Evolutionary conservation across 1,140 invertebrate species (phyloP), one percentile per base, ranked within the genome.

Genomic region (Diorhabda elongata): DNA sequence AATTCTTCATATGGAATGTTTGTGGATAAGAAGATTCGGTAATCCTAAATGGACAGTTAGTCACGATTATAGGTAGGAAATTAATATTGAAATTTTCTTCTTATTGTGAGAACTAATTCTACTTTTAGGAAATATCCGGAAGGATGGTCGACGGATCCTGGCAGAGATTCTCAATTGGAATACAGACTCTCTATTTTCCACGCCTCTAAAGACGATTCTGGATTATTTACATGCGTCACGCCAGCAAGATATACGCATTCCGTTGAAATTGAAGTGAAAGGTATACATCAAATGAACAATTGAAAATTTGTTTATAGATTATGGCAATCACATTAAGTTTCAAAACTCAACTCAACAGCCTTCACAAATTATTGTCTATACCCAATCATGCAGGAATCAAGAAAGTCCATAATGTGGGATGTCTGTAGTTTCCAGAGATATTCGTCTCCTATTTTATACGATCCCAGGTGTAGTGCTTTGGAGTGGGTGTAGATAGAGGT

Each of bases 11-110:
- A 91, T 95, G 88, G 92, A 94, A 79, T 95, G 93, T 74, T 81
- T 94, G 3, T 95, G 92, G 91, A 91, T 92, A 79, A 83, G 92
- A 67, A 85, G 91, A 65, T 93, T 92, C 73, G 92, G 92, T 0
- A 90, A 90, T 73, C 93, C 93, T 0, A 91, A 91, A 78, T 94
- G 92, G 92, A 90, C 88, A 71, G 87, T 91, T 68, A 91, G 87
- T 61, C 90, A 91, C 74, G 82, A 85, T 70, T 87, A 85, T 73
- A 87, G 87, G 87, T 88, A 81, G 77, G 42, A 64, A 56, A 0
- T 52, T 8, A 8, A 52, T 4, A 52, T 52, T 3, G 47, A 8
- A 26, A 26, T 26, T 26, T 26, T 26, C 26, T 26, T 26, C 26
- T 26, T 2, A 26, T 26, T 26, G 26, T 26, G 26, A 26, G 26